Evolutionary conservation across 2,113 vertebrate genomes (phyloP), one percentile per base, ranked within the genome.

Genomic region (Puffinus mauretanicus): DNA sequence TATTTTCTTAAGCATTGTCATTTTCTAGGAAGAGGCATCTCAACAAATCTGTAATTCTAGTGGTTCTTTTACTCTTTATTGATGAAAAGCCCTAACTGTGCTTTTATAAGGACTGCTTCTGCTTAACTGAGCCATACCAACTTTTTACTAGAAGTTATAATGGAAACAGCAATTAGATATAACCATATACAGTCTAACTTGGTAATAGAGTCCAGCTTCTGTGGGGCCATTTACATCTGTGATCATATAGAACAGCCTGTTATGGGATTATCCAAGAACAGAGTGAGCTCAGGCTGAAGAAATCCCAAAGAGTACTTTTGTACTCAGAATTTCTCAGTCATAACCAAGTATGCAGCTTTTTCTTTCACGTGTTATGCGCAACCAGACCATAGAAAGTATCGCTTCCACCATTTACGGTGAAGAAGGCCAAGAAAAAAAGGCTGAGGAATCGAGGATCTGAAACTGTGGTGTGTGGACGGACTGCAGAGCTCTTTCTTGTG

Each of bases 201-300:
- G n/a, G 22, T 82, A 85, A 64, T 11, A 75, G n/a, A 78, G 38
- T 44, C 55, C 60, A 64, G 42, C n/a, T 96, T 86, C 67, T 75
- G 20, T 75, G 72, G n/a, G 65, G 65, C 64, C 42, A 22, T 83
- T 96, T 88, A 62, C 29, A 38, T 86, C 42, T 4, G 3, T 11
- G 5, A n/a, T 92, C 17, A 12, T 64, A 94, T 8, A 69, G 82
- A 93, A 77, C 60, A 67, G 64, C 44, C 44, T 88, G 55, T 51
- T 92, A 77, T 1, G 1, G n/a, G 38, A 88, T 86, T 90, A 55
- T 81, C 42, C 86, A 90, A 83, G 90, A 88, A 73, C 24, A 91
- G 27, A 69, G 30, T 86, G 82, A 96, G 55, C 82, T 94, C 71
- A 90, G 72, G 51, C 71, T 88, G 58, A 92, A 94, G 71, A 93